Evolutionary conservation across 2,113 vertebrate genomes (phyloP).

Genomic region (Trachemys scripta): DNA sequence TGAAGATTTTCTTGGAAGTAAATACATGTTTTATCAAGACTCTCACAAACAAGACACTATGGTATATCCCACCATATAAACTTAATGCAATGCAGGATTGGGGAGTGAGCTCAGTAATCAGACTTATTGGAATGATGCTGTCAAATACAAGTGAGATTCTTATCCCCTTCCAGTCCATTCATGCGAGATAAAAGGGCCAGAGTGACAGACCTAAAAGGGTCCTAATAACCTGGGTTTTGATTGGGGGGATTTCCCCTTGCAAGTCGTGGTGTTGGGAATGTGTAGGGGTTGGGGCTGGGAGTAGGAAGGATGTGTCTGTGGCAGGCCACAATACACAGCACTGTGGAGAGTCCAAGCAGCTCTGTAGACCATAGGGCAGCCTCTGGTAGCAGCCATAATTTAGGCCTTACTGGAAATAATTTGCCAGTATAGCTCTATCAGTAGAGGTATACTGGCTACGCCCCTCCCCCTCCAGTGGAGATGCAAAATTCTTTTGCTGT

Average conservation of each 20-base stretch:
- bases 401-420: not conserved
- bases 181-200: not conserved
- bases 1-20: conserved; percentile 6
- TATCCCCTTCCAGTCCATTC: not conserved
- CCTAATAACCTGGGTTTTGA: not conserved
- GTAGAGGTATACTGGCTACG: not conserved
- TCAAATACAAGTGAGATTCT: not conserved
- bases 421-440: not conserved
- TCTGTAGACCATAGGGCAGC: not conserved
- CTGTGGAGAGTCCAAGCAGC: not conserved
- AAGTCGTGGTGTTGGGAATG: not conserved
- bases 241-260: not conserved
- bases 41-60: not conserved
- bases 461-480: not conserved
- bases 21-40: not conserved
- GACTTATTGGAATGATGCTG: not conserved
- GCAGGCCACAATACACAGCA: not conserved
- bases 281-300: not conserved
- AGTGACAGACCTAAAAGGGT: not conserved
- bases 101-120: not conserved
- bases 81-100: not conserved
- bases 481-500: not conserved
- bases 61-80: not conserved
- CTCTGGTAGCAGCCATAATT: not conserved
- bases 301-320: not conserved